Percentiles rank a stretch among this genome's conserved stretches.
phyloP scores from a whole-genome alignment of 2,113 vertebrate genomes.

The Oxyura jamaicensis region DNA sequence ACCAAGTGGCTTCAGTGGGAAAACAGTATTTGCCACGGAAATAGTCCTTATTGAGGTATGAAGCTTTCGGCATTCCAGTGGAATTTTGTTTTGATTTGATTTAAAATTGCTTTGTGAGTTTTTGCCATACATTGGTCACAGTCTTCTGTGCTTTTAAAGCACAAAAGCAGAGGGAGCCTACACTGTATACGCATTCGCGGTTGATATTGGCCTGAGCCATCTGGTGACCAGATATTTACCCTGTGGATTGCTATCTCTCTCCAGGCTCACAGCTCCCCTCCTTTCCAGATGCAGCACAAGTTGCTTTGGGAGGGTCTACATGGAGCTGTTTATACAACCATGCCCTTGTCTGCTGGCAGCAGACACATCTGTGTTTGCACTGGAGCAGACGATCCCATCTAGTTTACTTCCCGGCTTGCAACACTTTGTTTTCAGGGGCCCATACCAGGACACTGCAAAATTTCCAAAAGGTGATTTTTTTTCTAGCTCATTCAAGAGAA shows the following conservation, averaged over 20 bases:
- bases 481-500: neutral
- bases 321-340: neutral
- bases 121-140: neutral
- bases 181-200: neutral
- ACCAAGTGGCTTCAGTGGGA: conserved; percentile 20
- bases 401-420: neutral
- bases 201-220: neutral
- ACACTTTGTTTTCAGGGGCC: neutral
- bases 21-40: conserved; percentile 24
- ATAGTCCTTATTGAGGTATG: conserved; percentile 14
- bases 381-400: neutral
- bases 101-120: conserved; percentile 9
- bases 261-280: neutral
- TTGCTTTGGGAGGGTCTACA: neutral
- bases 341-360: conserved; percentile 39
- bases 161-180: neutral
- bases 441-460: neutral
- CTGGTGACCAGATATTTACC: conserved; percentile 17
- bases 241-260: neutral
- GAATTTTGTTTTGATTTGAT: conserved; percentile 45
- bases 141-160: neutral
- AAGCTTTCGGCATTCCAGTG: conserved; percentile 27
- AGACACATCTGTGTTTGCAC: neutral
- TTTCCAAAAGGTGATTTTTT: neutral
- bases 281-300: neutral